These are phyloP conservation scores for Enteromius mattozi DNA, from an alignment of 2,797 vertebrate genomes.

Conservation along the genomic window DNA sequence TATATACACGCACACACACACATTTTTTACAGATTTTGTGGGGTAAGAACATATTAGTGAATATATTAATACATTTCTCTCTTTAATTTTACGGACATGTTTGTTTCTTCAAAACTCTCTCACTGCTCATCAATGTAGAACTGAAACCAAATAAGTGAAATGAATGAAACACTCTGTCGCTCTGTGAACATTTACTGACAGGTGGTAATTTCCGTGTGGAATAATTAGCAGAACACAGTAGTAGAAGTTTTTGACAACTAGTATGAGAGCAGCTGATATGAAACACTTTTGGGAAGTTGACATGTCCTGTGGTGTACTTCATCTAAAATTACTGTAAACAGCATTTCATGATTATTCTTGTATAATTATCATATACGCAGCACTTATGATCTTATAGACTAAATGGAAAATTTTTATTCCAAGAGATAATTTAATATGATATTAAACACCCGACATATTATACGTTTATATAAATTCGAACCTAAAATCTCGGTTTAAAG, in stretches of 20 bases:
- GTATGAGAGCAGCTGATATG: background rate
- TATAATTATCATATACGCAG: background rate
- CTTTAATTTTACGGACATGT: background rate
- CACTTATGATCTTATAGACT: background rate
- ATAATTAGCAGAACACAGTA: constrained; percentile 37
- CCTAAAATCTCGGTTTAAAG: background rate
- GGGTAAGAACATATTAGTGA: background rate
- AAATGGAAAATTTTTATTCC: background rate
- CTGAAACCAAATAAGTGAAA: constrained; percentile 45
- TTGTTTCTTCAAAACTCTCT: constrained; percentile 5
- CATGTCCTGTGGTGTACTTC: background rate
- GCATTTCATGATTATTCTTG: background rate
- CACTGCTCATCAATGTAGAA: constrained; percentile 21
- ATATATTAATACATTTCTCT: background rate
- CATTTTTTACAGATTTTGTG: background rate
- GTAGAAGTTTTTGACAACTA: constrained; percentile 3
- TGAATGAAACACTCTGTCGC: constrained; percentile 26
- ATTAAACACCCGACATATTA: background rate
- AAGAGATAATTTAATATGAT: background rate
- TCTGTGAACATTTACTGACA: constrained; percentile 22
- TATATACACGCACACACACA: background rate
- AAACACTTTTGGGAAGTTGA: constrained; percentile 22
- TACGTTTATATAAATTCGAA: background rate
- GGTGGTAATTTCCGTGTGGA: constrained; percentile 21
- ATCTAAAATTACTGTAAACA: background rate